Evolutionary conservation across 2,888 invertebrate genomes (phyloP).

Genomic region (Eulithis prunata): DNA sequence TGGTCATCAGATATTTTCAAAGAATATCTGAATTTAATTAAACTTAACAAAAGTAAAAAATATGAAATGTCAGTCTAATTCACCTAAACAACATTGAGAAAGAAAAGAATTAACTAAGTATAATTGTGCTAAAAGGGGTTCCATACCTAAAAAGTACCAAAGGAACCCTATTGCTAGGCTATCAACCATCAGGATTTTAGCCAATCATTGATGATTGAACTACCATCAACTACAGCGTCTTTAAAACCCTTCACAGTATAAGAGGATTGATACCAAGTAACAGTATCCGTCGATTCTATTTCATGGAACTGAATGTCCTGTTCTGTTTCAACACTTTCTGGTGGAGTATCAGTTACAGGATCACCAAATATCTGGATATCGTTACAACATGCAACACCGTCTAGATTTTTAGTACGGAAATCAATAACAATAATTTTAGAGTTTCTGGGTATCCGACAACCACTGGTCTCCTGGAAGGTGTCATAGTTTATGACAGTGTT

Average conservation of each 20-base stretch:
- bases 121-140: slow-evolving; percentile 30
- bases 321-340: slow-evolving; percentile 43
- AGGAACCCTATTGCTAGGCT: background rate
- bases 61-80: slow-evolving; percentile 18
- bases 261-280: slow-evolving; percentile 82
- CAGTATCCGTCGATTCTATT: slow-evolving; percentile 65
- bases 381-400: slow-evolving; percentile 69
- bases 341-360: slow-evolving; percentile 49
- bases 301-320: slow-evolving; percentile 56
- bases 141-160: background rate
- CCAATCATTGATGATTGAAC: slow-evolving; percentile 82
- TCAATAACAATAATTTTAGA: slow-evolving; percentile 69
- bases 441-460: slow-evolving; percentile 68
- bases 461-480: slow-evolving; percentile 66
- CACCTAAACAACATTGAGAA: background rate
- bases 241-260: slow-evolving; percentile 84
- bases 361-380: slow-evolving; percentile 74
- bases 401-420: slow-evolving; percentile 56
- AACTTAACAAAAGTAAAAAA: slow-evolving; percentile 10
- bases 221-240: slow-evolving; percentile 82
- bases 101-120: background rate
- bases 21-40: slow-evolving; percentile 2
- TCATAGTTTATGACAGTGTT: slow-evolving; percentile 59
- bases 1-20: background rate
- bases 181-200: slow-evolving; percentile 48